phyloP scores from a whole-genome alignment of 2,797 vertebrate species.

The Trachurus trachurus region DNA sequence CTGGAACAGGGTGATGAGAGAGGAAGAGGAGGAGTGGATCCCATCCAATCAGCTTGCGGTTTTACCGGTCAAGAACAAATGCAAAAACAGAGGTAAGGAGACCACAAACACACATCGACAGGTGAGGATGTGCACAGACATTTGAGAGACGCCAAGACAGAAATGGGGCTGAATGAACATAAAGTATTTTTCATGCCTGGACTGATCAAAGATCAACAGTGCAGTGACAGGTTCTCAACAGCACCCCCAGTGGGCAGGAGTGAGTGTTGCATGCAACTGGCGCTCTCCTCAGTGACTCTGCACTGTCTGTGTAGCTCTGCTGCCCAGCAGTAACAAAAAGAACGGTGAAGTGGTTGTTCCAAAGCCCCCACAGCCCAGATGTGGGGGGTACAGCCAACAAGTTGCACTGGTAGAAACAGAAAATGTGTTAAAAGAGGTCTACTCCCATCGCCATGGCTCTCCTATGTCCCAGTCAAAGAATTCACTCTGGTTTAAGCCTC shows the following conservation, averaged over 20 bases:
- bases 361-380: conserved; percentile 70
- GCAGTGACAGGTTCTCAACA: conserved; percentile 74
- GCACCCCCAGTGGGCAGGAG: conserved; percentile 74
- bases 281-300: conserved; percentile 74
- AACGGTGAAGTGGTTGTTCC: conserved; percentile 78
- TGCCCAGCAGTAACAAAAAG: conserved; percentile 69
- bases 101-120: conserved; percentile 70
- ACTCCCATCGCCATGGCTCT: conserved; percentile 80
- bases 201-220: conserved; percentile 74
- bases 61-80: conserved; percentile 69
- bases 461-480: conserved; percentile 43
- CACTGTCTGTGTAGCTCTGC: conserved; percentile 74
- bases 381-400: conserved; percentile 77
- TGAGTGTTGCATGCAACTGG: conserved; percentile 83
- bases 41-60: conserved; percentile 68
- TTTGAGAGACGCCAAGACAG: conserved; percentile 73
- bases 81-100: conserved; percentile 70
- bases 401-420: conserved; percentile 85
- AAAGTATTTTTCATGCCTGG: conserved; percentile 77
- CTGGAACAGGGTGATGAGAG: conserved; percentile 63
- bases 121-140: conserved; percentile 75
- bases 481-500: background rate
- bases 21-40: conserved; percentile 62
- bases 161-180: conserved; percentile 74
- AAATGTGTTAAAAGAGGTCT: conserved; percentile 81